phyloP scores from a whole-genome alignment of 2,113 vertebrate species.

The Cyanistes caeruleus region DNA sequence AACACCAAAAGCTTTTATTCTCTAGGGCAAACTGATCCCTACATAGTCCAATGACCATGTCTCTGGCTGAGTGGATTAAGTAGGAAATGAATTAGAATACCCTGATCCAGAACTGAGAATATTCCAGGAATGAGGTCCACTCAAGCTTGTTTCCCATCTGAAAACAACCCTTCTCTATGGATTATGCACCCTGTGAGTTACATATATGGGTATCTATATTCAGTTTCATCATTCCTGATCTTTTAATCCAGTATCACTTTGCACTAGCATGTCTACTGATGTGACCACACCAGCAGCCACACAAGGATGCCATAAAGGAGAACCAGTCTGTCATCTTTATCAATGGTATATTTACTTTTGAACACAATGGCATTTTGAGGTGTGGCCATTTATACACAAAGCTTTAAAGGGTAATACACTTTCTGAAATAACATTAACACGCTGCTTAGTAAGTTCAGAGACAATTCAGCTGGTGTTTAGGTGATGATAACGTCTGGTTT shows the following conservation, averaged over 20 bases:
- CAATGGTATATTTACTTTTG: neutral
- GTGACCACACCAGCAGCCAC: neutral
- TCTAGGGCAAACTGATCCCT: neutral
- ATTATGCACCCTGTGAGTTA: neutral
- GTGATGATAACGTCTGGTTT: neutral
- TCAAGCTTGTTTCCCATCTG: neutral
- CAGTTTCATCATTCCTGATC: neutral
- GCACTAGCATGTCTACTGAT: neutral
- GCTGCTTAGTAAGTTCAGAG: neutral
- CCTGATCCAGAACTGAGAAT: neutral
- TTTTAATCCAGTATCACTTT: neutral
- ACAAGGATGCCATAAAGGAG: neutral
- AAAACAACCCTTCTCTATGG: neutral
- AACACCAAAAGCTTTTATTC: conserved; percentile 35
- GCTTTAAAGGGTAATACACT: neutral
- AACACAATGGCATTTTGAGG: neutral
- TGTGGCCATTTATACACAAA: neutral
- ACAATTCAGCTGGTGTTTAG: neutral
- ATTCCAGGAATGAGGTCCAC: neutral
- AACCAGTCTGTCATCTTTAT: neutral
- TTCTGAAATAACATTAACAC: neutral
- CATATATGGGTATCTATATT: neutral
- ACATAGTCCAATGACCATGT: neutral
- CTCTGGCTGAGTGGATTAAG: neutral
- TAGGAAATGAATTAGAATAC: neutral